These are phyloP conservation scores for Montipora efflorescens DNA, from an alignment of 64 coral and sea anemone species.

Conservation along the genomic window DNA sequence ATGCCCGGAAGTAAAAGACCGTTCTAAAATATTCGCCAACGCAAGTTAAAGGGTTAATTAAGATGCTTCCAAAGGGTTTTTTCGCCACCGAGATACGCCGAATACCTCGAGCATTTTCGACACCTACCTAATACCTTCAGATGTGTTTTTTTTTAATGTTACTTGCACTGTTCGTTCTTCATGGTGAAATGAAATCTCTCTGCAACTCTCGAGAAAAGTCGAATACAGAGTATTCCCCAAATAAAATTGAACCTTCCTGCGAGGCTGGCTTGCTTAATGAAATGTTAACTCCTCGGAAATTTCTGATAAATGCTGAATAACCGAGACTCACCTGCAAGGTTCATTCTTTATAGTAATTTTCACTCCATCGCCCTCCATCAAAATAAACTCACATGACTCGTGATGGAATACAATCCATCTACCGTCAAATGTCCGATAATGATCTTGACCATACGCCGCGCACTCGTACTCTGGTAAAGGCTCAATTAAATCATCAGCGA, in stretches of 20 bases:
- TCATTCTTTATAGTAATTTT: constrained; percentile 78
- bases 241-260: neutral
- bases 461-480: constrained; percentile 88
- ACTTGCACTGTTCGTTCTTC: too few relatives aligned
- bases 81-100: too few relatives aligned
- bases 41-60: too few relatives aligned
- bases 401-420: constrained; percentile 66
- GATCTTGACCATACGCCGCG: constrained; percentile 85
- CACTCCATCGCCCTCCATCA: constrained; percentile 73
- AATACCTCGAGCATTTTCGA: too few relatives aligned
- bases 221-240: neutral
- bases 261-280: too few relatives aligned
- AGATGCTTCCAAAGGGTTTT: too few relatives aligned
- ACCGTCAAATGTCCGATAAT: constrained; percentile 91
- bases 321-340: constrained; percentile 27
- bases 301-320: neutral
- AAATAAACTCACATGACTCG: constrained; percentile 66
- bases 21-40: too few relatives aligned
- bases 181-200: too few relatives aligned
- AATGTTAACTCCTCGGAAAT: neutral
- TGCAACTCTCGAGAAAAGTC: neutral
- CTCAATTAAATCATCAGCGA: constrained; percentile 14
- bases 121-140: too few relatives aligned
- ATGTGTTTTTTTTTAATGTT: neutral
- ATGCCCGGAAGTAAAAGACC: too few relatives aligned